Conservation (phyloP, 2,888 invertebrate genomes). For the Polietes domitor region DNA sequence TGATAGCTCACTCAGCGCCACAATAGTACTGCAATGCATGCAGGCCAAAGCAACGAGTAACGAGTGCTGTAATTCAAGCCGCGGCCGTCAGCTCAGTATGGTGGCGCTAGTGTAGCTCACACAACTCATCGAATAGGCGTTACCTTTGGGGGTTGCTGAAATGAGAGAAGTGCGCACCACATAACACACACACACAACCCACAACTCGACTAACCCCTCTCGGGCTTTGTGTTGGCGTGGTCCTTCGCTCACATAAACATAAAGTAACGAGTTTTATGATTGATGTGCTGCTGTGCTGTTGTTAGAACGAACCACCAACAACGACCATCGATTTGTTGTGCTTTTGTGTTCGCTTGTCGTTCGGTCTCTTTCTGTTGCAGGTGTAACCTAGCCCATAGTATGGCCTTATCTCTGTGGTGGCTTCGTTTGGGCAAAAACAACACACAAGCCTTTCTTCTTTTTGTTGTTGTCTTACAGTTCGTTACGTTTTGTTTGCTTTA, state of each 20-base stretch:
- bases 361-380: too few relatives aligned
- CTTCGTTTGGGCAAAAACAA: neutral
- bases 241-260: neutral
- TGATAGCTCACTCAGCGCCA: too few relatives aligned
- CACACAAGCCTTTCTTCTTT: neutral
- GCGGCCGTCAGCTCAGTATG: slow-evolving; percentile 44
- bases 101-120: slow-evolving; percentile 68
- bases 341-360: neutral
- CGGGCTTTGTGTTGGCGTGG: neutral
- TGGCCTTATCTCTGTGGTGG: neutral
- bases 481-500: slow-evolving; percentile 43
- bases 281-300: slow-evolving; percentile 62
- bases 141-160: slow-evolving; percentile 48
- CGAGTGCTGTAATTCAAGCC: slow-evolving; percentile 63
- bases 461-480: slow-evolving; percentile 31
- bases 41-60: slow-evolving; percentile 61
- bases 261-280: slow-evolving; percentile 48
- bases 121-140: slow-evolving; percentile 68
- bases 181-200: too few relatives aligned
- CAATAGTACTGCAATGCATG: too few relatives aligned
- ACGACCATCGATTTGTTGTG: slow-evolving; percentile 65
- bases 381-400: too few relatives aligned
- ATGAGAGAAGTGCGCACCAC: too few relatives aligned
- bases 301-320: neutral
- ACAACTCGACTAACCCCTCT: too few relatives aligned